Percentiles rank a stretch among this genome's conserved stretches.
phyloP scores from a whole-genome alignment of 1,140 invertebrate species.

The Pseudomyrmex flavicornis region DNA sequence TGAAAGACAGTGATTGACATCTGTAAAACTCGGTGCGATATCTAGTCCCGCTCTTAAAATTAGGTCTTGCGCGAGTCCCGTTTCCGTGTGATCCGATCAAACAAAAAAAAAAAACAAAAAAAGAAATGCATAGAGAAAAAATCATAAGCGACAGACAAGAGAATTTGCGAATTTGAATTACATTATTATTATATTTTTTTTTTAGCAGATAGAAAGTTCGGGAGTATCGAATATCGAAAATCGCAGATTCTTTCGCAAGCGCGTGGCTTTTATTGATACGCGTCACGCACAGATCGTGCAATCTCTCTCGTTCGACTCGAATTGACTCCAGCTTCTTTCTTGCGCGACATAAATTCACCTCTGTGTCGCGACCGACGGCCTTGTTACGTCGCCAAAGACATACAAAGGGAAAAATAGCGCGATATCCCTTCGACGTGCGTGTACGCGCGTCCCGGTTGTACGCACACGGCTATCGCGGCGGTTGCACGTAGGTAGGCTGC shows the following conservation, averaged over 20 bases:
- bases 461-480: neutral
- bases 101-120: neutral
- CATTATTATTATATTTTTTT: no score
- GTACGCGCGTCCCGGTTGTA: neutral
- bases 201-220: no score
- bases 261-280: neutral
- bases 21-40: conserved; percentile 38
- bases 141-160: no score
- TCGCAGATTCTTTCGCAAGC: neutral
- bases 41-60: conserved; percentile 52
- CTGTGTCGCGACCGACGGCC: conserved; percentile 27
- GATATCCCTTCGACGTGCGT: conserved; percentile 41
- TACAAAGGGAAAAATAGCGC: neutral
- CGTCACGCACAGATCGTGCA: no score
- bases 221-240: neutral
- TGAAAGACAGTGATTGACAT: conserved; percentile 56
- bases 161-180: no score
- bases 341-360: conserved; percentile 30
- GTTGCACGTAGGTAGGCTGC: conserved; percentile 17
- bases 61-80: conserved; percentile 50
- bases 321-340: conserved; percentile 25
- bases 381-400: conserved; percentile 29
- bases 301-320: neutral
- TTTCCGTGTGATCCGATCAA: conserved; percentile 17
- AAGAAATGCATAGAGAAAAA: neutral